phyloP scores from a whole-genome alignment of 1,140 invertebrate genomes.

The Cydia splendana region DNA sequence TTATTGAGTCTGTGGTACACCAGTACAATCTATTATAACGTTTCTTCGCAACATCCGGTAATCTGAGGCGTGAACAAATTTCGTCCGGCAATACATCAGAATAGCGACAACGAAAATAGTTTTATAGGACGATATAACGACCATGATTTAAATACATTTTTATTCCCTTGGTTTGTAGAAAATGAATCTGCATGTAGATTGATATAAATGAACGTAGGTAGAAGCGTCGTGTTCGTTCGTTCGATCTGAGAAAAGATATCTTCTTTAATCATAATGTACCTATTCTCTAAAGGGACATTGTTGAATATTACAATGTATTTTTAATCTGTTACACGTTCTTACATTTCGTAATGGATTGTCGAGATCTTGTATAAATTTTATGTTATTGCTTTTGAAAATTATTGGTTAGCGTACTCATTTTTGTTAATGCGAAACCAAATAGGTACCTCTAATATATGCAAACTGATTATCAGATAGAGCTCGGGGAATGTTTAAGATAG shows the following conservation, averaged over 20 bases:
- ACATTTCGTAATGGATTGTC: background rate
- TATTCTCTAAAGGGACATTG: background rate
- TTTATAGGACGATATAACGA: constrained; percentile 45
- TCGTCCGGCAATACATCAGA: constrained; percentile 20
- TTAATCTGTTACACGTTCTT: background rate
- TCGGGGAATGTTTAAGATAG: no score
- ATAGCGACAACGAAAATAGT: constrained; percentile 41
- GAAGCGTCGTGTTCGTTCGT: background rate
- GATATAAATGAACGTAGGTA: background rate
- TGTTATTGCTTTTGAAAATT: background rate
- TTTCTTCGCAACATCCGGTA: constrained; percentile 25
- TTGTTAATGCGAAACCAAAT: no score
- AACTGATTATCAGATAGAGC: no score
- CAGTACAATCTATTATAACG: background rate
- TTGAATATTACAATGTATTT: background rate
- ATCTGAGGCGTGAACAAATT: constrained; percentile 22
- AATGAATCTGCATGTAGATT: background rate
- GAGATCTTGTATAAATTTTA: background rate
- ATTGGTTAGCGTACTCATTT: background rate
- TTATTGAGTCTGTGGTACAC: background rate
- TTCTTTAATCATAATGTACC: background rate
- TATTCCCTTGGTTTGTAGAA: constrained; percentile 7
- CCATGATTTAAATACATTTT: constrained; percentile 26
- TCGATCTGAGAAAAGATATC: background rate
- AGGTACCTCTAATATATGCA: no score